Base-by-base conservation (phyloP, 2,113 vertebrate genomes). In the Malurus alboscapulatus region DNA sequence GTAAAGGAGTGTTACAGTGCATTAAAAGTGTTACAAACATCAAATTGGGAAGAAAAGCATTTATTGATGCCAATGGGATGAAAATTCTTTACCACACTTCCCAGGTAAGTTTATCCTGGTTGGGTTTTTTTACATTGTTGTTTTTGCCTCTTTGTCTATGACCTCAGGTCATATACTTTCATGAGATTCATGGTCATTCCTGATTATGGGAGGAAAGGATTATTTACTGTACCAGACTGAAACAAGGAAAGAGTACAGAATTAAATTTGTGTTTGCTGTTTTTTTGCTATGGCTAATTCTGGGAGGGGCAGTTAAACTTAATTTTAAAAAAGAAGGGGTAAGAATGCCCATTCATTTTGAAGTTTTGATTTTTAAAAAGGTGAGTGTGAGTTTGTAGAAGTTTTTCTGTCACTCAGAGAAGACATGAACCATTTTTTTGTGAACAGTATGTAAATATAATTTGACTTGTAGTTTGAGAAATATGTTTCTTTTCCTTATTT, bases 31-130 rank as follows among this genome's bases (percentile, higher is more conserved):
- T 99, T 96, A 99, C 98, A 58, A 99, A 98, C 95, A 99, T 99
- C 96, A 99, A 99, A 89, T 87, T 99, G 58, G 99, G 99, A 92
- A 98, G 99, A 94, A 99, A 98, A 97, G 99, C 99, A 12, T 99
- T 99, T 85, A 96, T 98, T 83, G 98, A 99, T 73, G 98, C 98
- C 10, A 99, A 99, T 89, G 99, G 99, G 68, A 99, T 99, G 98
- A 98, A 98, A 96, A 98, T 99, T 92, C 98, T 99, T 38, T 99
- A 99, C 94, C 99, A 98, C 91, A 98, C 98, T 22, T 99, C 99
- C 50, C 98, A 98, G 79, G 99, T 99, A 97, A 97, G 96, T 96
- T 90, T 71, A n/a, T 97, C 96, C 79, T 21, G 7, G 19, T 12
- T 63, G 10, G 0, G 0, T 6, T 81, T 88, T 75, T 47, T 85